phyloP scores from a whole-genome alignment of 1,140 invertebrate species.

The Temnothorax nylanderi region DNA sequence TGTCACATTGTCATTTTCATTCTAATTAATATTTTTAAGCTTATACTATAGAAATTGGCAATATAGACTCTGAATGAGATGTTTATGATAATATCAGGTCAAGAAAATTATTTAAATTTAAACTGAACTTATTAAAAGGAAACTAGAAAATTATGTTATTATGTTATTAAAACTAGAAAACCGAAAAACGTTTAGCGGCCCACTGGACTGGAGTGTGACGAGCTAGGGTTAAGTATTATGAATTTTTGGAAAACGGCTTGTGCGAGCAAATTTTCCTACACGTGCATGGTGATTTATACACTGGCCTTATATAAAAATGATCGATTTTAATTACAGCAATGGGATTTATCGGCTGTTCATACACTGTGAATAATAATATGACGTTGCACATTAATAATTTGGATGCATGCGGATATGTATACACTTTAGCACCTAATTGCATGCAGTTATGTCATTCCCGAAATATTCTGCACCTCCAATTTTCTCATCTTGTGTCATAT shows the following conservation, averaged over 20 bases:
- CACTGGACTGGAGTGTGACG: too few species aligned
- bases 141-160: too few species aligned
- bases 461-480: constrained; percentile 18
- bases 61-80: too few species aligned
- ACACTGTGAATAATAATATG: constrained; percentile 8
- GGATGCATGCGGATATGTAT: constrained; percentile 20
- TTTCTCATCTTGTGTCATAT: constrained; percentile 8
- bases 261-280: background rate
- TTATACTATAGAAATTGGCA: too few species aligned
- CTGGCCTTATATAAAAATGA: background rate
- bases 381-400: constrained; percentile 40
- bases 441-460: constrained; percentile 36
- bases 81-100: too few species aligned
- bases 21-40: too few species aligned
- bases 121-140: too few species aligned
- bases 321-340: background rate
- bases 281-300: background rate
- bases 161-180: too few species aligned
- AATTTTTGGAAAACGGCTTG: background rate
- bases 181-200: too few species aligned
- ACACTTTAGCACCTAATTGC: constrained; percentile 17
- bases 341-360: background rate
- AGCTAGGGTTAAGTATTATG: background rate
- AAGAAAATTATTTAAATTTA: too few species aligned
- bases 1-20: too few species aligned